Conservation (phyloP, 2,113 vertebrate genomes). For the Platichthys stellatus region DNA sequence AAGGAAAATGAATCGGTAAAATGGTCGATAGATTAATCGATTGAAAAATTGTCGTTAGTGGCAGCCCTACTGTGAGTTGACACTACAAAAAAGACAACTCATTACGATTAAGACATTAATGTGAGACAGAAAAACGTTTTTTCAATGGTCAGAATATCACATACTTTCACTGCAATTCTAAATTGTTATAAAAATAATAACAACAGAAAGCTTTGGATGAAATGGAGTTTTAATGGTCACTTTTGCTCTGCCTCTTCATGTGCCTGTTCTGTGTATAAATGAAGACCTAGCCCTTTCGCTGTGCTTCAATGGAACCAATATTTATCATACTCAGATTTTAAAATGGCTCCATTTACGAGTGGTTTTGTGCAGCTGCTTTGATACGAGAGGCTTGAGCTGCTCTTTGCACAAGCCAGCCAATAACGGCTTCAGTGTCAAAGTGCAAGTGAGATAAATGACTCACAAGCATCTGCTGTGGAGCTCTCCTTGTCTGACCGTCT, state of each 20-base stretch:
- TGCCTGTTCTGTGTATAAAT: background rate
- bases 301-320: slow-evolving; percentile 20
- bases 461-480: slow-evolving; percentile 68
- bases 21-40: no score
- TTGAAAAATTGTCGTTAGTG: no score
- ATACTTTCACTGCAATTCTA: background rate
- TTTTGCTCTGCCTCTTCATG: background rate
- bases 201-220: background rate
- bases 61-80: background rate
- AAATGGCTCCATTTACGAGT: slow-evolving; percentile 62
- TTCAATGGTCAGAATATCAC: no score
- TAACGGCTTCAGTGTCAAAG: slow-evolving; percentile 72
- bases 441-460: slow-evolving; percentile 79
- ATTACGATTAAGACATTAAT: background rate
- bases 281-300: slow-evolving; percentile 7
- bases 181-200: background rate
- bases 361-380: slow-evolving; percentile 57
- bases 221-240: no score
- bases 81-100: background rate
- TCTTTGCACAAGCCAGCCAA: slow-evolving; percentile 68
- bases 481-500: slow-evolving; percentile 47
- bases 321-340: slow-evolving; percentile 59
- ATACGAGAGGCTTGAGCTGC: slow-evolving; percentile 59
- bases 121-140: background rate
- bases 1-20: no score